These are phyloP conservation scores for Microdon myrmicae DNA, from an alignment of 2,888 invertebrate species.

Conservation along the genomic window DNA sequence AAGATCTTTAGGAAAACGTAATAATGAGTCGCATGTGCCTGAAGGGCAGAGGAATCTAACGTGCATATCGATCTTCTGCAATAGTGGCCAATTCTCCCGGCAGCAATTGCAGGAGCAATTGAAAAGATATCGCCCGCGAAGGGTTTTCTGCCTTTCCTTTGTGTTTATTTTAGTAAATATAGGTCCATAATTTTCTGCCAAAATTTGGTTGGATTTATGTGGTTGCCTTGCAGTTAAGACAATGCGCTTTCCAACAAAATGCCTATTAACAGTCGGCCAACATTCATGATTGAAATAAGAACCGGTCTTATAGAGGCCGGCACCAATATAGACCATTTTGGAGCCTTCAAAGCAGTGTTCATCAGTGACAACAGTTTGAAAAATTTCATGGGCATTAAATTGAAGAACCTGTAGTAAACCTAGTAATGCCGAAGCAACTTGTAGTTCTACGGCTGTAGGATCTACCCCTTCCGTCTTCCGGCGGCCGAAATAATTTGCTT, in stretches of 20 bases:
- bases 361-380: constrained; percentile 72
- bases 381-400: constrained; percentile 88
- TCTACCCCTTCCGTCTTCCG: constrained; percentile 66
- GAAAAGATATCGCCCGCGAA: constrained; percentile 83
- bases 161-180: constrained; percentile 73
- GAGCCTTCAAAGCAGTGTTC: constrained; percentile 67
- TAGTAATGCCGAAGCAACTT: constrained; percentile 74
- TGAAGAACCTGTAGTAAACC: constrained; percentile 80
- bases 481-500: constrained; percentile 73
- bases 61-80: constrained; percentile 71
- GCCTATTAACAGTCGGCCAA: constrained; percentile 80
- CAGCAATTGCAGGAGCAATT: constrained; percentile 79
- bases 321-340: constrained; percentile 66
- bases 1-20: constrained; percentile 67
- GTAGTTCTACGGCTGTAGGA: constrained; percentile 70
- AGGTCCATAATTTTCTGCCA: constrained; percentile 87
- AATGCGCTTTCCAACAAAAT: constrained; percentile 79
- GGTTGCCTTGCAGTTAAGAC: constrained; percentile 77
- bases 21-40: constrained; percentile 66
- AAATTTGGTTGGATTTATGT: constrained; percentile 73
- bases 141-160: constrained; percentile 72
- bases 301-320: constrained; percentile 80
- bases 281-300: constrained; percentile 88
- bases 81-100: constrained; percentile 77
- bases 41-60: constrained; percentile 68